phyloP scores from a whole-genome alignment of 1,140 invertebrate species.

The Ladona fulva region DNA sequence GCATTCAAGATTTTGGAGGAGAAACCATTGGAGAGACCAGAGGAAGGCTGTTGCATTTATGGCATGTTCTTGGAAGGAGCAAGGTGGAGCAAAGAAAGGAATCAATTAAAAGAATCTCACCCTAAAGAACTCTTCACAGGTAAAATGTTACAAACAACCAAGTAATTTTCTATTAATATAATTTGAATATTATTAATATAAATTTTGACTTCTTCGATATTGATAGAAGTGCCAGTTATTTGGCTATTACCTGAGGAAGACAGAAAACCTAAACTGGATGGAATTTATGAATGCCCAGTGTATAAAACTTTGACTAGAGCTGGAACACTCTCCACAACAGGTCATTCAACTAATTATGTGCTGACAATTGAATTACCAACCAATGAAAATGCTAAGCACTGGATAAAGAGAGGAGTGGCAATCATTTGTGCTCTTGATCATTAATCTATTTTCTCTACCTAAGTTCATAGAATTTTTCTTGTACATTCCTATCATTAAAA shows the following conservation, averaged over 20 bases:
- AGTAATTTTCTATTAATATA: neutral
- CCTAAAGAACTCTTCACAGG: conserved; percentile 55
- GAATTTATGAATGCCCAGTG: conserved; percentile 58
- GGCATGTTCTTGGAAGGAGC: conserved; percentile 67
- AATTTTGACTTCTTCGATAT: conserved; percentile 15
- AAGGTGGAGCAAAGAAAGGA: conserved; percentile 47
- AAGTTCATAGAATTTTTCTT: too few species aligned
- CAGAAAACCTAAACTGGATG: conserved; percentile 33
- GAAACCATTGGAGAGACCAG: conserved; percentile 39
- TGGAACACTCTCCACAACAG: conserved; percentile 63
- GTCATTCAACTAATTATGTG: conserved; percentile 73
- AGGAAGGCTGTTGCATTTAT: conserved; percentile 59
- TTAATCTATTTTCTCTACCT: conserved; percentile 32
- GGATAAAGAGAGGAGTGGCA: conserved; percentile 70
- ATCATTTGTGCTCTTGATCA: conserved; percentile 66
- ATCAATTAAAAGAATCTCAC: conserved; percentile 45
- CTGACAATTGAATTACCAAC: conserved; percentile 57
- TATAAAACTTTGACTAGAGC: conserved; percentile 63
- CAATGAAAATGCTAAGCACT: conserved; percentile 50
- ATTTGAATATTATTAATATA: neutral
- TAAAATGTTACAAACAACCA: conserved; percentile 29
- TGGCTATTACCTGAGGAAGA: conserved; percentile 49
- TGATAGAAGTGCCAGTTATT: conserved; percentile 51
- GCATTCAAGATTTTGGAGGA: conserved; percentile 38
- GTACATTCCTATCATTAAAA: too few species aligned